Conservation (phyloP, 2,797 vertebrate species). For the Crocodylus rhombifer region DNA sequence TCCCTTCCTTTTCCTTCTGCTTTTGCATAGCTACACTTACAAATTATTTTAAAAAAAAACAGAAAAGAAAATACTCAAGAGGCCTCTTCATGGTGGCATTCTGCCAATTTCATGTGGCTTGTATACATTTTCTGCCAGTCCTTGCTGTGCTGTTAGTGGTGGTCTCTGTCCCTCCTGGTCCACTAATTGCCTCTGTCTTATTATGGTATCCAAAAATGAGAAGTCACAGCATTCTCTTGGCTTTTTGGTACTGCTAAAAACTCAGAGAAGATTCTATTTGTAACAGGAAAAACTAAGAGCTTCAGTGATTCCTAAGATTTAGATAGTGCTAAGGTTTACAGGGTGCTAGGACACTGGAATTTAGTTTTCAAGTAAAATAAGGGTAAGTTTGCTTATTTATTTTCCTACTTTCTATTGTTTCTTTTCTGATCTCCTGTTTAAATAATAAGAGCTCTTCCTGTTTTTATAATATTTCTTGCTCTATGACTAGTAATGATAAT, state of each 20-base stretch:
- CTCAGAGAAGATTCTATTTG: neutral
- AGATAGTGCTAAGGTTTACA: neutral
- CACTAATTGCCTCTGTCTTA: neutral
- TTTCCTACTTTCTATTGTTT: neutral
- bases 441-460: neutral
- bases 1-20: fast-evolving
- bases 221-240: neutral
- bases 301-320: neutral
- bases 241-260: neutral
- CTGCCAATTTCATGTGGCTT: fast-evolving
- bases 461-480: neutral
- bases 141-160: neutral
- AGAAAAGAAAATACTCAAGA: neutral
- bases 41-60: neutral
- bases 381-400: neutral
- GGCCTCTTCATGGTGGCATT: neutral
- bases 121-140: neutral
- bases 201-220: fast-evolving
- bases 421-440: neutral
- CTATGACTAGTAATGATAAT: neutral
- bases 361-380: neutral
- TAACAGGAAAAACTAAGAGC: neutral
- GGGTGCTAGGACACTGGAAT: neutral
- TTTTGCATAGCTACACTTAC: neutral
- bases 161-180: neutral